Percentiles rank a stretch among this genome's conserved stretches.
Conservation (phyloP, 2,113 vertebrate species). For the Pluvialis apricaria region DNA sequence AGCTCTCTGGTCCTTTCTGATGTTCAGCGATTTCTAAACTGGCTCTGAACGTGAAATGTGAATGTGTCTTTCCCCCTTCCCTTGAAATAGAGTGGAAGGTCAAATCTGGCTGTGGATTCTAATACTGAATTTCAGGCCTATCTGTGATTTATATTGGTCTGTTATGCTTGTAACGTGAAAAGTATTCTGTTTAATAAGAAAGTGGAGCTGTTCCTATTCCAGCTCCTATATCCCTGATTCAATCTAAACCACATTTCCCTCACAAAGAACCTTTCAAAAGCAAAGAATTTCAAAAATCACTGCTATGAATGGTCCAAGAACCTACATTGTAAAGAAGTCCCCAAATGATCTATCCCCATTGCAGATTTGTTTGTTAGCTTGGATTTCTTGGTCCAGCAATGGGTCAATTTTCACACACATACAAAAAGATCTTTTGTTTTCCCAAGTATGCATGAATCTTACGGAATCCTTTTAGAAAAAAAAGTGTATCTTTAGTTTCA, state of each 20-base stretch:
- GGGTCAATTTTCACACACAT: neutral
- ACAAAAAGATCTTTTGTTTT: conserved; percentile 48
- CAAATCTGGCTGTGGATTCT: neutral
- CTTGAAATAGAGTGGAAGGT: neutral
- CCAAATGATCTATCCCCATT: neutral
- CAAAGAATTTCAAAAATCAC: conserved; percentile 57
- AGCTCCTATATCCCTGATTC: neutral
- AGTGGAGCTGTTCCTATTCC: neutral
- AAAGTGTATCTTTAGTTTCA: neutral
- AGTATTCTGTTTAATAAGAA: neutral
- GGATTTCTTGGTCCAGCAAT: neutral
- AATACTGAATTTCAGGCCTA: neutral
- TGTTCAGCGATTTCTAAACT: neutral
- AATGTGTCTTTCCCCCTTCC: neutral
- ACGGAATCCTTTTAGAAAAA: neutral
- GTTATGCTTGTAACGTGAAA: neutral
- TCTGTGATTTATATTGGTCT: neutral
- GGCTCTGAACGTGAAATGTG: neutral
- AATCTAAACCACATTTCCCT: neutral
- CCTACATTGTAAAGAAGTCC: neutral
- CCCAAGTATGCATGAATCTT: conserved; percentile 36
- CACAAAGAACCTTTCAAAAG: conserved; percentile 65
- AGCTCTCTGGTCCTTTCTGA: neutral
- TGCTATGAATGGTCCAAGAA: conserved; percentile 13
- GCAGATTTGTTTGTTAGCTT: conserved; percentile 1